Conservation (phyloP, 2,113 vertebrate genomes). For the Haemorhous mexicanus region DNA sequence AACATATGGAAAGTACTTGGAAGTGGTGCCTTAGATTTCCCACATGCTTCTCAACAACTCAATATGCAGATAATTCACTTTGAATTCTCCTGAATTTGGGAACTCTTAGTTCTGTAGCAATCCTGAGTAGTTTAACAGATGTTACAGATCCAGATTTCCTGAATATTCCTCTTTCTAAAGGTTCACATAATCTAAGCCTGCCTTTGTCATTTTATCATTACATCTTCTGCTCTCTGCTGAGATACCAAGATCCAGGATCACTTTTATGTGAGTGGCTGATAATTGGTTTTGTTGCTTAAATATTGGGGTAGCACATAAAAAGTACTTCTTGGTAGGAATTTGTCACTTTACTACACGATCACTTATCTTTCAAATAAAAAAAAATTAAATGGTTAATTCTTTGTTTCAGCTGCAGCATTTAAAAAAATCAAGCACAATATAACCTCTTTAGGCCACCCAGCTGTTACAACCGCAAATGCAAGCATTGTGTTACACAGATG, state of each 20-base stretch:
- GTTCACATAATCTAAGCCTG: background rate
- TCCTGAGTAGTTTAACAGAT: background rate
- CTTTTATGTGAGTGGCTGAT: background rate
- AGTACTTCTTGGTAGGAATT: background rate
- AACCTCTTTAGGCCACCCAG: background rate
- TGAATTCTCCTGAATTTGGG: background rate
- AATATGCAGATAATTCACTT: background rate
- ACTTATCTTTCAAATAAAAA: background rate
- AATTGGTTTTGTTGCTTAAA: background rate
- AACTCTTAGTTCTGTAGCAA: background rate
- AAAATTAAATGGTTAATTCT: background rate
- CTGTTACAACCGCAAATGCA: background rate
- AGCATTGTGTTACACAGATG: background rate
- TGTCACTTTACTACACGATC: accelerated
- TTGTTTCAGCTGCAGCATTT: background rate
- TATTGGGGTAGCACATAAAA: background rate
- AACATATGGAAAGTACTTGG: background rate
- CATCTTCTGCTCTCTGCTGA: background rate
- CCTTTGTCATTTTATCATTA: background rate
- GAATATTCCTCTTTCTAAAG: background rate
- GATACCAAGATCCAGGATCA: background rate
- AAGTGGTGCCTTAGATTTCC: background rate
- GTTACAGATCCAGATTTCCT: background rate
- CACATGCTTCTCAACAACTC: background rate
- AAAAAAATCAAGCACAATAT: background rate